Evolutionary conservation across 1,140 invertebrate species (phyloP), one percentile per base, ranked within the genome.

Genomic region (Aphelinus atriplicis): DNA sequence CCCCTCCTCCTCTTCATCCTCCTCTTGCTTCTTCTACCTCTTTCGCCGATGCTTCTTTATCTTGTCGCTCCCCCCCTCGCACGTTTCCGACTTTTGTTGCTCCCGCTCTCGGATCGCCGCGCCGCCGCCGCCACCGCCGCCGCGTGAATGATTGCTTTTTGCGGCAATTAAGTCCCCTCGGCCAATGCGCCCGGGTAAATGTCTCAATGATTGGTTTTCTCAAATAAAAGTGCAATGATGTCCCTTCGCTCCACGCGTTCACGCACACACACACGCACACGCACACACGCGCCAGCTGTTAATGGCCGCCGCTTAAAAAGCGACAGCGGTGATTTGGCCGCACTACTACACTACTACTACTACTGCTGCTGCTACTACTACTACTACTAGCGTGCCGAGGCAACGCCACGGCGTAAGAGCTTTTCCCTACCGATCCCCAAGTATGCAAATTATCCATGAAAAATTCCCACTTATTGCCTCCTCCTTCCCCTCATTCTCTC

Each of bases 71-170:
- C 9, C 51, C 9, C 51, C 51, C 9, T 53, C 9, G 51, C 51
- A 4, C 51, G 51, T 9, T 4, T 53, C 0, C 51, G 4, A 6
- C 51, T 53, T 53, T 6, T 53, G 4, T 53, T 9, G 4, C 51
- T 53, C 9, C 51, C 51, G 4, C 9, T 53, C 9, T 53, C 51
- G 4, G 4, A 4, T 6, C 51, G 7, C 62, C n/a, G 62, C n/a
- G 62, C 45, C 7, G 5, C 48, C 4, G 3, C n/a, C 4, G 5
- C 7, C 45, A 6, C 48, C 5, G 62, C 3, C 48, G 4, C 42
- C 6, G 67, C 53, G 68, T 72, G 69, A 76, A 76, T 71, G 75
- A 76, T 76, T 72, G 64, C 75, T 76, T 76, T 67, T 76, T 76
- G 63, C 64, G 58, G 75, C 69, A 76, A 76, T 76, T 76, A 76